phyloP scores from a whole-genome alignment of 2,888 invertebrate species.

The Pseudolycoriella hygida region DNA sequence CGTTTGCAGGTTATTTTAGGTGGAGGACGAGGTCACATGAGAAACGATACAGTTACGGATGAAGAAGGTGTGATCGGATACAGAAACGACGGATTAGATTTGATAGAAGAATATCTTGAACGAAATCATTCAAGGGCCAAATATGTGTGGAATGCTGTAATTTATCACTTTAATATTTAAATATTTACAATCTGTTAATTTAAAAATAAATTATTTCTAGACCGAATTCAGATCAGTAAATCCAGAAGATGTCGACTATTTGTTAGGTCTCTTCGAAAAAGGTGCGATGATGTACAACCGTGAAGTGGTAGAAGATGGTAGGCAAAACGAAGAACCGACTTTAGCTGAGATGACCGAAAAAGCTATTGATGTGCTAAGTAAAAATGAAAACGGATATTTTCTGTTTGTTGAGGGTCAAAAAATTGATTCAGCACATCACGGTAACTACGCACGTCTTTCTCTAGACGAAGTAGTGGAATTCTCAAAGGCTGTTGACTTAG shows the following conservation, averaged over 20 bases:
- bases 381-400: constrained; percentile 37
- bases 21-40: constrained; percentile 36
- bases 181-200: no score
- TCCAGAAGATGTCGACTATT: constrained; percentile 30
- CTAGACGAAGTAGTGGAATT: constrained; percentile 65
- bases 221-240: constrained; percentile 34
- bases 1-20: constrained; percentile 30
- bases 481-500: constrained; percentile 46
- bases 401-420: constrained; percentile 46
- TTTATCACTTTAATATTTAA: no score
- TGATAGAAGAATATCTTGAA: constrained; percentile 34
- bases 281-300: constrained; percentile 39
- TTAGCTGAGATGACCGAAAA: constrained; percentile 46
- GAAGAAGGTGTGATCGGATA: constrained; percentile 26
- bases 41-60: constrained; percentile 31
- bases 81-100: constrained; percentile 36
- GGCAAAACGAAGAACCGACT: constrained; percentile 33
- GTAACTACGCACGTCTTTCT: constrained; percentile 43
- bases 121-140: no score
- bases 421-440: constrained; percentile 65
- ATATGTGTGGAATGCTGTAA: no score
- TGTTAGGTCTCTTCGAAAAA: constrained; percentile 36
- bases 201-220: constrained; percentile 14
- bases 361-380: constrained; percentile 39
- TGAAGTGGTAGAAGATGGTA: constrained; percentile 29